Evolutionary conservation across 2,888 invertebrate species (phyloP).

Genomic region (Cantharis rustica): DNA sequence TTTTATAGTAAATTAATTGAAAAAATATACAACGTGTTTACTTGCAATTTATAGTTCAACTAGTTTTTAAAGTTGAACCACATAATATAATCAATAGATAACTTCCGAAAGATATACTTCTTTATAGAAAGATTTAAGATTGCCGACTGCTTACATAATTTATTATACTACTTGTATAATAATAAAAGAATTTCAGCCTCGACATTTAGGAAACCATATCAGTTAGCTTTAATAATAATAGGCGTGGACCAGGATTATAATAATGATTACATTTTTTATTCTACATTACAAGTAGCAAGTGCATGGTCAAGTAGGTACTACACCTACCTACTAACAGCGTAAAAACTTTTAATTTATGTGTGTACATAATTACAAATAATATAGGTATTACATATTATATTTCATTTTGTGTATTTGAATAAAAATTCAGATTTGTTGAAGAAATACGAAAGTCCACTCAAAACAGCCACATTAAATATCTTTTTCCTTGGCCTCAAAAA

Average conservation of each 20-base stretch:
- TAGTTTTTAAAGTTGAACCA: not conserved
- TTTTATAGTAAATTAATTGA: not conserved
- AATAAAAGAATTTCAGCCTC: not conserved
- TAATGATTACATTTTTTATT: not conserved
- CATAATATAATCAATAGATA: not conserved
- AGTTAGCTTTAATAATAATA: not conserved
- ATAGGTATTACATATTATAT: not conserved
- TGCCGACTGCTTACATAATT: not conserved
- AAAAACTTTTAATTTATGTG: not conserved
- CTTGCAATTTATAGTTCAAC: not conserved
- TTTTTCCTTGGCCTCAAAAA: not conserved
- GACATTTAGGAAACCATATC: not conserved
- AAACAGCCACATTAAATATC: not conserved
- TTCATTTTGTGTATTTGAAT: not conserved
- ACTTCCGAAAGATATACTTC: not conserved
- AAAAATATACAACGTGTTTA: not conserved
- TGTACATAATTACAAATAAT: not conserved
- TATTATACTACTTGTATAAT: not conserved
- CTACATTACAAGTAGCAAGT: not conserved
- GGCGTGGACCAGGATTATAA: not conserved
- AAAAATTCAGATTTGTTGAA: not conserved
- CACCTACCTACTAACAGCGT: not conserved
- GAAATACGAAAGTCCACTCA: not conserved
- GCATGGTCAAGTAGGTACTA: not conserved
- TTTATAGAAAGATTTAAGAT: not conserved